Base-by-base conservation (phyloP, 2,113 vertebrate genomes). In the Melanotaenia duboulayi region DNA sequence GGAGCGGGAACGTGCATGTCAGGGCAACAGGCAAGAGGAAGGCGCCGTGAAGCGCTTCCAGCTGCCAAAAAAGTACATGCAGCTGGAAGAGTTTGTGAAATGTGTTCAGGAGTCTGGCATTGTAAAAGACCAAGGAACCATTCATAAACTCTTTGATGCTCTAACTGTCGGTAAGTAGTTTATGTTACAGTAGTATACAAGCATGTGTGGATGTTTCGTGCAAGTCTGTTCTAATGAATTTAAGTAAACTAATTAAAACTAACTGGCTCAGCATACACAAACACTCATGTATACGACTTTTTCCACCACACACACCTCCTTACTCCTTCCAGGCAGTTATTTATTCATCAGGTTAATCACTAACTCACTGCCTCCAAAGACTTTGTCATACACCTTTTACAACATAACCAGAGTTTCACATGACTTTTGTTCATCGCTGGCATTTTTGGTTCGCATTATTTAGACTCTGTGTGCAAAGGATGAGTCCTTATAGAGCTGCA, bases 31-130 rank as follows among this genome's bases (percentile, higher is more conserved):
- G 2, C 28, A 59, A 0, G 87, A 91, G 46, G 86, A 89, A 9
- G 90, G 59, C 1, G 35, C 91, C 0, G 94, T 99, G 0, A 99
- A 99, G 89, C 93, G 95, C 3, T 99, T 99, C 0, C 92, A 96
- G 69, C 93, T 99, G 87, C 97, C 98, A 0, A 96, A 89, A 79
- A 97, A 92, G 11, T 96, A 97, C 88, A 95, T 99, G 96, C 95
- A 94, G 3, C 83, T 94, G 85, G 95, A 94, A 0, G 96, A 98
- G 35, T 99, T 99, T 55, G 94, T 99, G 82, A 96, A 94, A 70
- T 80, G 95, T 19, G 92, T 99, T 4, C 98, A 99, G 85, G 97
- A 99, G 74, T 98, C 97, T 0, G 97, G 97, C 40, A 96, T 99
- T 6, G 96, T 97, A 39, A 97, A 92, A 89, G 98, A 99, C 65